Base-by-base conservation (phyloP, 2,797 vertebrate genomes). In the Chrysolophus pictus region DNA sequence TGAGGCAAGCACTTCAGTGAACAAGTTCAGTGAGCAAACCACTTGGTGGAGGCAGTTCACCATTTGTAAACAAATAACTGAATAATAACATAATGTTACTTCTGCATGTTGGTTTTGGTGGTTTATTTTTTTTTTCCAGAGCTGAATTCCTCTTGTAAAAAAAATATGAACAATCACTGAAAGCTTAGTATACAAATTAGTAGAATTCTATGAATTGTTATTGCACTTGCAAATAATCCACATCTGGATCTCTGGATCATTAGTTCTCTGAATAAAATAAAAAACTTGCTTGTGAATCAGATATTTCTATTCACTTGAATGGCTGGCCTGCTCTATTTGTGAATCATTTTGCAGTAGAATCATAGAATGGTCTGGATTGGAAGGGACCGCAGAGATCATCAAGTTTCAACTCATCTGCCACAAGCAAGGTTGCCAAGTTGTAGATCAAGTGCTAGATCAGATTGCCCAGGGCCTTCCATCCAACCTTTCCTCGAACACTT, bases 191-290 rank as follows among this genome's bases (percentile, higher is more conserved):
- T 14, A 14, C 47, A n/a, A 31, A 77, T 58, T 6, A 1, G 2
- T 29, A 1, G 47, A 5, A 41, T 39, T 56, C 14, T 19, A 0
- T n/a, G 29, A 2, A 9, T 46, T 5, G 8, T 71, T 51, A 39
- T 63, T 51, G 26, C 4, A 6, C 15, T 35, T 82, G 39, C 17
- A 56, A 44, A 59, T 63, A 71, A 60, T 23, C 22, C 7, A 31
- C 46, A 8, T 33, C 29, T 87, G 77, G 24, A 37, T 37, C 37
- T 37, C 37, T 37, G 37, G 37, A 37, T 37, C 37, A 37, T 80
- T 6, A 1, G n/a, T 8, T 76, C 33, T 77, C 8, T 22, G 33
- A 91, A 24, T 0, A 18, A 37, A 71, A 15, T 11, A 39, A 8
- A 1, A 1, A 16, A 44, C 13, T 17, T 70, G 26, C 46, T 44